These are phyloP conservation scores for Acanthurus tractus DNA, from an alignment of 2,797 vertebrate genomes.

Conservation along the genomic window DNA sequence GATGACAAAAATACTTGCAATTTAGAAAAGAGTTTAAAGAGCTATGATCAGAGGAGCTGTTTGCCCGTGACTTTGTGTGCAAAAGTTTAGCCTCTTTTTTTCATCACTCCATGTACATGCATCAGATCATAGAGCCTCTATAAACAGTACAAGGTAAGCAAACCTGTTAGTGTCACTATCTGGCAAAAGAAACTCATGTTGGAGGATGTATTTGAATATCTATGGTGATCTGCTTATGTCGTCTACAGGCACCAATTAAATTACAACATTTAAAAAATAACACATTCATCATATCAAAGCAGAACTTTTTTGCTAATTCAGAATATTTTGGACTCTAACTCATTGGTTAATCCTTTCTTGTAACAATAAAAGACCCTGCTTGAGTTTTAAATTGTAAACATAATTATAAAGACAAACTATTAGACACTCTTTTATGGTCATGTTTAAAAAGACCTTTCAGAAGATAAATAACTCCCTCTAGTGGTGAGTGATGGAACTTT, in stretches of 20 bases:
- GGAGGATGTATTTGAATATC: background rate
- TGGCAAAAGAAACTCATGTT: too few relatives aligned
- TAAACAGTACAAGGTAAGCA: background rate
- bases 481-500: conserved; percentile 21
- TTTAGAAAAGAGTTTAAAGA: too few relatives aligned
- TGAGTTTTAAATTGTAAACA: conserved; percentile 28
- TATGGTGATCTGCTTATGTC: background rate
- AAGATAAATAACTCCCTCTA: conserved; percentile 40
- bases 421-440: background rate
- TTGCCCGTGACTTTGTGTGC: background rate
- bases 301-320: background rate
- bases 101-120: background rate
- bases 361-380: conserved; percentile 33
- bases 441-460: background rate
- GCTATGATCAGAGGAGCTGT: background rate
- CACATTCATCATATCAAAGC: conserved; percentile 1
- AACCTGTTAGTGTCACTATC: too few relatives aligned
- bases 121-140: background rate
- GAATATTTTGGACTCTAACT: background rate
- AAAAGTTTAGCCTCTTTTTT: background rate
- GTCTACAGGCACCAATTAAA: background rate
- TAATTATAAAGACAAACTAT: conserved; percentile 15
- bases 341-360: too few relatives aligned
- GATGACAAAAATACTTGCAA: too few relatives aligned
- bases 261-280: background rate